Percentiles rank a stretch among this genome's conserved stretches.
These are phyloP conservation scores for Bryconaethiops microstoma DNA, from an alignment of 2,797 vertebrate species.

Conservation along the genomic window DNA sequence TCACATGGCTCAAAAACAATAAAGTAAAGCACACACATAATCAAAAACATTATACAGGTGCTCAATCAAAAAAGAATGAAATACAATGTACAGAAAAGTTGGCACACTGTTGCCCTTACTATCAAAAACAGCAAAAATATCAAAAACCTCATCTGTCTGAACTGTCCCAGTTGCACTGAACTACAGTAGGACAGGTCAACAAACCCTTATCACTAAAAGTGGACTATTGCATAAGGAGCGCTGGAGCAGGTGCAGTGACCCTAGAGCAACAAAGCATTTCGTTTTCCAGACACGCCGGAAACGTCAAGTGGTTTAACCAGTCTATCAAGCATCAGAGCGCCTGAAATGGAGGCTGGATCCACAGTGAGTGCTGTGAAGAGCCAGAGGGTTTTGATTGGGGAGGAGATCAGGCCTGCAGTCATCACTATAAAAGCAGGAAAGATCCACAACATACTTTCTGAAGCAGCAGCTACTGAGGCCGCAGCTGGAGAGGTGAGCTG, in stretches of 20 bases:
- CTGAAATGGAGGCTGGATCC: constrained; percentile 74
- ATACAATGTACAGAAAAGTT: no score
- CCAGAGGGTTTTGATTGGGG: constrained; percentile 73
- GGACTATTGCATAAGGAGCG: constrained; percentile 28
- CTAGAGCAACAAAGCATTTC: constrained; percentile 9
- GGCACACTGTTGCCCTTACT: not conserved
- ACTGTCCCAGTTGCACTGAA: not conserved
- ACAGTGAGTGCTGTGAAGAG: constrained; percentile 73
- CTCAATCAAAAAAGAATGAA: not conserved
- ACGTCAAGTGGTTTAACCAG: constrained; percentile 27
- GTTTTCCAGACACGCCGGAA: not conserved
- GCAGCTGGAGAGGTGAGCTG: constrained; percentile 67
- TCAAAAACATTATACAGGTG: not conserved
- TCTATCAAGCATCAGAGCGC: not conserved
- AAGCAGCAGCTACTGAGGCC: constrained; percentile 41
- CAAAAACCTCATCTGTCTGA: not conserved
- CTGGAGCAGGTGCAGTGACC: constrained; percentile 46
- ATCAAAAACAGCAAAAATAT: no score
- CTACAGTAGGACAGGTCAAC: constrained; percentile 53
- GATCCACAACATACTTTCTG: constrained; percentile 71
- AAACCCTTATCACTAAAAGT: constrained; percentile 30
- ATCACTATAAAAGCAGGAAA: constrained; percentile 77
- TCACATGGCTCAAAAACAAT: not conserved
- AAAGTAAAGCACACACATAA: not conserved
- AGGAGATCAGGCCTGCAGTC: constrained; percentile 72